These are phyloP conservation scores for Channa maculata DNA, from an alignment of 2,113 vertebrate genomes.

Conservation along the genomic window DNA sequence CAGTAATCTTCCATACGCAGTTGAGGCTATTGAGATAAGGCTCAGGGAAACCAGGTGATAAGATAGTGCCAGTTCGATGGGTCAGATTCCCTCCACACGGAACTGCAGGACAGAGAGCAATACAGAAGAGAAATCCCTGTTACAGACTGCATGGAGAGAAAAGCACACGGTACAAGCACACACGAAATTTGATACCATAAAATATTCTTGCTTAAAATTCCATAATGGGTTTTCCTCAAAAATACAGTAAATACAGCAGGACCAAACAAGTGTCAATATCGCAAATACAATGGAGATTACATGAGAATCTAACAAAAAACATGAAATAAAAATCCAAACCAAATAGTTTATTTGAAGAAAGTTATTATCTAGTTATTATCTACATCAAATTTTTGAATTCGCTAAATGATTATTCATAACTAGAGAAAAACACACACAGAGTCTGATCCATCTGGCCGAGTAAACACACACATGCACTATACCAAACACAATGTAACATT, in stretches of 20 bases:
- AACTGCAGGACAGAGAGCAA: conserved; percentile 83
- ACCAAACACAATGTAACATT: not conserved
- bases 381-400: not conserved
- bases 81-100: conserved; percentile 97
- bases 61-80: conserved; percentile 92
- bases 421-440: not conserved
- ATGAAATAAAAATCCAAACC: not conserved
- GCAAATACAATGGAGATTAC: conserved; percentile 5
- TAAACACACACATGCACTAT: not conserved
- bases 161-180: not conserved
- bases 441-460: conserved; percentile 1
- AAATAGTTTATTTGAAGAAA: not conserved
- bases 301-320: not conserved
- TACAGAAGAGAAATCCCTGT: not conserved
- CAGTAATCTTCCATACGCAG: conserved; percentile 97
- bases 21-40: conserved; percentile 98
- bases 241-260: not conserved
- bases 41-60: conserved; percentile 96
- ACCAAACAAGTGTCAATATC: conserved; percentile 13
- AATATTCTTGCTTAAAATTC: no score
- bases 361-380: no score
- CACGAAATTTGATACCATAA: not conserved
- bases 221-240: not conserved
- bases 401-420: not conserved
- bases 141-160: not conserved